Conservation (phyloP, 2,113 vertebrate genomes). For the Ursus arctos region DNA sequence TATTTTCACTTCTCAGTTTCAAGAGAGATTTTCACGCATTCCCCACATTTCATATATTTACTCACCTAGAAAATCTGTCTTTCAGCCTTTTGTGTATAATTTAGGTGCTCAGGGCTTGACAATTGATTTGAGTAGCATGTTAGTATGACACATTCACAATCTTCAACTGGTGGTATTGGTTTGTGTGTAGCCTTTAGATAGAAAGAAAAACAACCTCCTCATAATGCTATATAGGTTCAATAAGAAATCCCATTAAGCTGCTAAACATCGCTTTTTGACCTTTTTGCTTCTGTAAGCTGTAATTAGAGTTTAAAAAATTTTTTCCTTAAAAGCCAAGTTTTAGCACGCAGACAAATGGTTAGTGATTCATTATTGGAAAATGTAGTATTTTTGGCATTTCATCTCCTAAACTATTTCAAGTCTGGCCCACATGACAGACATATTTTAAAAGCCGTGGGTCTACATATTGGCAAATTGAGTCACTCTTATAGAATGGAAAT, state of each 20-base stretch:
- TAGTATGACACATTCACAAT: neutral
- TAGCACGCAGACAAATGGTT: constrained; percentile 30
- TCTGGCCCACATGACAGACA: neutral
- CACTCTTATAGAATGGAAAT: neutral
- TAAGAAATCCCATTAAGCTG: constrained; percentile 60
- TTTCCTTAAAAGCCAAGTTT: constrained; percentile 66
- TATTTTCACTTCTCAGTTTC: constrained; percentile 13
- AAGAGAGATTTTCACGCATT: constrained; percentile 39
- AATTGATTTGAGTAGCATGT: neutral
- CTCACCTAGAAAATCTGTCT: neutral
- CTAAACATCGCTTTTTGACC: constrained; percentile 53
- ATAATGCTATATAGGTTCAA: constrained; percentile 32
- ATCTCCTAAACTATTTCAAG: constrained; percentile 49
- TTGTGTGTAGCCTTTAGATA: constrained; percentile 30
- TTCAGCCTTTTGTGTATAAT: constrained; percentile 11
- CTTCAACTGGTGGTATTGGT: neutral
- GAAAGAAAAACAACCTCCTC: constrained; percentile 35
- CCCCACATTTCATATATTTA: neutral
- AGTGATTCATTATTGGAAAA: constrained; percentile 70
- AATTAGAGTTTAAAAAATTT: constrained; percentile 69
- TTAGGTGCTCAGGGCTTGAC: neutral
- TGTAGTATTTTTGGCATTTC: neutral
- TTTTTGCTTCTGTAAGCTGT: constrained; percentile 56
- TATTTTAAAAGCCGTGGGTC: constrained; percentile 14
- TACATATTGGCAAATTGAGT: neutral